These are phyloP conservation scores for Acanthiza pusilla DNA, from an alignment of 2,797 vertebrate genomes.

Conservation along the genomic window DNA sequence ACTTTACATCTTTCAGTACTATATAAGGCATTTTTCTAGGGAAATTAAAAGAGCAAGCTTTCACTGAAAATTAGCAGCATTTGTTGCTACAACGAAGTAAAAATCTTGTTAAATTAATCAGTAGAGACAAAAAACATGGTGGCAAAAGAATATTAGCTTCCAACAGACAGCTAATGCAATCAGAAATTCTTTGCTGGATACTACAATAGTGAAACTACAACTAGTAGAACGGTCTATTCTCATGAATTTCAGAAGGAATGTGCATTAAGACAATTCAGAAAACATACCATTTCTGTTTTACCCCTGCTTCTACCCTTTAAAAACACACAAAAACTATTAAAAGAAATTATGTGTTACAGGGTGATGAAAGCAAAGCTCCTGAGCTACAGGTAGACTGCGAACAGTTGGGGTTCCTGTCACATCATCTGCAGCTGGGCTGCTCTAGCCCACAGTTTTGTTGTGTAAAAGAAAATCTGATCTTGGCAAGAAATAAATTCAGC, in stretches of 20 bases:
- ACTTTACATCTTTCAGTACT: conserved; percentile 81
- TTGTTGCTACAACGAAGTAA: neutral
- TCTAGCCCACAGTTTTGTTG: neutral
- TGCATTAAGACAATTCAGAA: neutral
- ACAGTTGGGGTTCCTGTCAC: neutral
- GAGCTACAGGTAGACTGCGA: neutral
- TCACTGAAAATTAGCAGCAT: neutral
- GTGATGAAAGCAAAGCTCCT: neutral
- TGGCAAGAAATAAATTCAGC: neutral
- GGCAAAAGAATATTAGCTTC: neutral
- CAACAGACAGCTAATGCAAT: neutral
- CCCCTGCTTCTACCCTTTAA: neutral
- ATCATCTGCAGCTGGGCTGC: neutral
- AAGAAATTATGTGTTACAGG: neutral
- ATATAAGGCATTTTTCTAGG: conserved; percentile 86
- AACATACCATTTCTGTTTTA: neutral
- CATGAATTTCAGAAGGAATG: neutral
- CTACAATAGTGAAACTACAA: neutral
- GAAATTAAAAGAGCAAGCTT: neutral
- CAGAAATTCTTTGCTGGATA: neutral
- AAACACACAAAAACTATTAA: neutral
- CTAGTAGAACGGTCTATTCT: neutral
- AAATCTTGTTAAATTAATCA: neutral
- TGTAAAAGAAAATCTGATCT: neutral
- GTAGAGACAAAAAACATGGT: neutral